phyloP scores from a whole-genome alignment of 2,113 vertebrate genomes.

The Trochalopteron elliotii region DNA sequence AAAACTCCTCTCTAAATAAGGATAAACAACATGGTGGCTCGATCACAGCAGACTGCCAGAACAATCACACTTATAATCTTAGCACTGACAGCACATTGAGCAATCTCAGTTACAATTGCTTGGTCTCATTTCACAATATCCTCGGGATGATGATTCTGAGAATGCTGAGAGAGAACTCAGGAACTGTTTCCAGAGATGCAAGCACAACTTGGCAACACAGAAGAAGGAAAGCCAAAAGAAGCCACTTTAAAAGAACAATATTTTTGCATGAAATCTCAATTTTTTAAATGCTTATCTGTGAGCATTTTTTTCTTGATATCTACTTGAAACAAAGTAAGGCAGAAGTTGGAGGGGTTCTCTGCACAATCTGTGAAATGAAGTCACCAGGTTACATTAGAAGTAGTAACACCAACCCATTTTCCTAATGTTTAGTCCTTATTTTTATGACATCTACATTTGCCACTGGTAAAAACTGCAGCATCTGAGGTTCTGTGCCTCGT shows the following conservation, averaged over 20 bases:
- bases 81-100: conserved; percentile 41
- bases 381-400: not conserved
- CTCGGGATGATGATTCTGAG: conserved; percentile 12
- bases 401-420: not conserved
- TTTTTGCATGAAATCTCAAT: not conserved
- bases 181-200: not conserved
- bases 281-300: not conserved
- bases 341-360: not conserved
- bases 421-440: not conserved
- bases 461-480: not conserved
- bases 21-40: conserved; percentile 32
- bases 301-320: not conserved
- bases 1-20: conserved; percentile 37
- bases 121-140: conserved; percentile 47
- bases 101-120: conserved; percentile 45
- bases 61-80: conserved; percentile 10
- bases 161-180: not conserved
- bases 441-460: not conserved
- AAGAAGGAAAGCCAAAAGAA: not conserved
- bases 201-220: not conserved
- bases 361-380: not conserved
- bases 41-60: conserved; percentile 43
- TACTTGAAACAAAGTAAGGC: not conserved
- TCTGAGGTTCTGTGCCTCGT: not conserved
- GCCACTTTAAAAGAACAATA: not conserved